Conservation (phyloP, 2,888 invertebrate species). For the Mermis nigrescens region DNA sequence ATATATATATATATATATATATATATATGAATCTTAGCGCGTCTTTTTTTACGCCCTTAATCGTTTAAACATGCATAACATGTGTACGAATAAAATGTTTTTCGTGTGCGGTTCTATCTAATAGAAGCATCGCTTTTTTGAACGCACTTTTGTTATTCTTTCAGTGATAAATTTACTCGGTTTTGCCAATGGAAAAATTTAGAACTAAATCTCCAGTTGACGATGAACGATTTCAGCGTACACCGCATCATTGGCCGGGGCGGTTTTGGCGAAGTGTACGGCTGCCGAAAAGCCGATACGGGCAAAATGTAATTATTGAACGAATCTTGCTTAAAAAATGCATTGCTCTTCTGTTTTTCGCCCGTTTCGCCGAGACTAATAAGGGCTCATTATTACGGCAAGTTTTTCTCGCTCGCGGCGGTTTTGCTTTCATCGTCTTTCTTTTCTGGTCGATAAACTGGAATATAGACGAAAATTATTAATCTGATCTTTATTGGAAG, state of each 20-base stretch:
- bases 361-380: too few relatives aligned
- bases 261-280: constrained; percentile 97
- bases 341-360: constrained; percentile 1
- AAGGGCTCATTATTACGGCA: too few relatives aligned
- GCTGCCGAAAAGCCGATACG: constrained; percentile 95
- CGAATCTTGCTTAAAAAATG: too few relatives aligned
- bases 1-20: too few relatives aligned
- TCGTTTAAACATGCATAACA: too few relatives aligned
- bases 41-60: too few relatives aligned
- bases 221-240: constrained; percentile 99
- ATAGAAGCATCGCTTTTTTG: background rate
- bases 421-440: too few relatives aligned
- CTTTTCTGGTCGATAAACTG: too few relatives aligned
- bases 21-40: too few relatives aligned
- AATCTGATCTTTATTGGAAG: too few relatives aligned
- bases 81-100: background rate
- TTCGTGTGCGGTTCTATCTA: background rate
- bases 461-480: too few relatives aligned
- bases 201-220: constrained; percentile 93
- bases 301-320: constrained; percentile 84
- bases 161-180: constrained; percentile 92
- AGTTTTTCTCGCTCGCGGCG: too few relatives aligned
- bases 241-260: constrained; percentile 97
- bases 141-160: constrained; percentile 31
- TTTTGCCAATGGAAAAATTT: constrained; percentile 99